Evolutionary conservation across 2,888 invertebrate species (phyloP).

Genomic region (Choristoneura rosaceana): DNA sequence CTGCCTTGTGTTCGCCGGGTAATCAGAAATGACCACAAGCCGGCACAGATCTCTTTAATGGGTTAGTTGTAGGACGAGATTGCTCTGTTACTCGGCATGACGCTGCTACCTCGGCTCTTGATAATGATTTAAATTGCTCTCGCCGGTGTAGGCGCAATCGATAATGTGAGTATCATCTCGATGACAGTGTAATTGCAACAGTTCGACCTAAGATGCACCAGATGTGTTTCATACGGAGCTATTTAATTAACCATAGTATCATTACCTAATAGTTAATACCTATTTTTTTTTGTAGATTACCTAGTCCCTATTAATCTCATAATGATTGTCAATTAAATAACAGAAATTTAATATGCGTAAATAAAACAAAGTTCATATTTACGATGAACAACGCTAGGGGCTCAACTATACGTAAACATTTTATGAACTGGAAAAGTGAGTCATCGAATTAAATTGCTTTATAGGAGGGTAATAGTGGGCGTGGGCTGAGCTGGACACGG

Average conservation of each 20-base stretch:
- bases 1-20: slow-evolving; percentile 66
- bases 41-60: slow-evolving; percentile 64
- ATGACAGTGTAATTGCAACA: slow-evolving; percentile 60
- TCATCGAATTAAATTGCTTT: slow-evolving; percentile 77
- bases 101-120: slow-evolving; percentile 53
- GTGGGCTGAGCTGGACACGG: slow-evolving; percentile 76
- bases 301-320: background rate
- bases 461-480: slow-evolving; percentile 67
- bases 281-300: background rate
- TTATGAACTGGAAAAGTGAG: slow-evolving; percentile 68
- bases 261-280: background rate
- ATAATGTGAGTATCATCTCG: slow-evolving; percentile 54
- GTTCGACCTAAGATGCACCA: slow-evolving; percentile 53
- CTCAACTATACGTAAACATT: slow-evolving; percentile 49
- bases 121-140: slow-evolving; percentile 67
- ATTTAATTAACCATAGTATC: background rate
- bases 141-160: slow-evolving; percentile 51
- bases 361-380: slow-evolving; percentile 26
- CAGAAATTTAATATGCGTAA: background rate
- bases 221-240: background rate
- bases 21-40: slow-evolving; percentile 74
- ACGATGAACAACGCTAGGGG: slow-evolving; percentile 11
- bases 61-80: slow-evolving; percentile 56
- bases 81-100: slow-evolving; percentile 62
- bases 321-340: background rate